Evolutionary conservation across 1,140 invertebrate genomes (phyloP), one percentile per base, ranked within the genome.

Genomic region (Oppia nitens): DNA sequence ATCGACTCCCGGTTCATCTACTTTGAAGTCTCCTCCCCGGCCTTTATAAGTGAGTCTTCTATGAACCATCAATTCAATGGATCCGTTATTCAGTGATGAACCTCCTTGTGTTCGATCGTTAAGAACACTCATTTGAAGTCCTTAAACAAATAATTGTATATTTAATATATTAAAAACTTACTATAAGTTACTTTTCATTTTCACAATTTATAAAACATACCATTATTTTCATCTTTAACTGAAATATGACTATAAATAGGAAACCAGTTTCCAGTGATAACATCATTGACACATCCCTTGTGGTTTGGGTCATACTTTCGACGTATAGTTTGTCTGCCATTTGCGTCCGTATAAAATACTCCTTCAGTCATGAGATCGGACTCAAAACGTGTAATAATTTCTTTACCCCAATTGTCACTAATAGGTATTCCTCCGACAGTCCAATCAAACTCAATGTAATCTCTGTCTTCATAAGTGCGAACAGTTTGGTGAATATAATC

Each of bases 401-500:
- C 77, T 64, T 75, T 74, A 3, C 73, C 73, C 14, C 55, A 3
- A 28, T 24, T n/a, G 47, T 60, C 59, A 29, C 4, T 73, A 6
- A 84, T 74, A 11, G 91, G 89, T 62, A 98, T 87, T 0, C 93
- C 90, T 26, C 94, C 94, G 60, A 97, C 77, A 0, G 92, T 73
- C 89, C 90, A 98, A 66, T 95, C 83, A 55, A 95, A 81, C 71
- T 97, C 90, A 0, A 88, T 73, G 62, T 76, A 69, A 50, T 72
- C 65, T 1, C 72, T 71, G 29, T 68, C 67, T 40, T 77, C 75
- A 57, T 81, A 76, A 62, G 88, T 87, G 55, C 90, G 71, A 27
- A 92, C 75, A 1, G 85, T 78, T 74, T 94, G 84, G 24, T 79
- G 84, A 0, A 87, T 72, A 84, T 85, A 96, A 12, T 83, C 75